Base-by-base conservation (phyloP, 2,888 invertebrate genomes). In the Muschampia plurimacula region DNA sequence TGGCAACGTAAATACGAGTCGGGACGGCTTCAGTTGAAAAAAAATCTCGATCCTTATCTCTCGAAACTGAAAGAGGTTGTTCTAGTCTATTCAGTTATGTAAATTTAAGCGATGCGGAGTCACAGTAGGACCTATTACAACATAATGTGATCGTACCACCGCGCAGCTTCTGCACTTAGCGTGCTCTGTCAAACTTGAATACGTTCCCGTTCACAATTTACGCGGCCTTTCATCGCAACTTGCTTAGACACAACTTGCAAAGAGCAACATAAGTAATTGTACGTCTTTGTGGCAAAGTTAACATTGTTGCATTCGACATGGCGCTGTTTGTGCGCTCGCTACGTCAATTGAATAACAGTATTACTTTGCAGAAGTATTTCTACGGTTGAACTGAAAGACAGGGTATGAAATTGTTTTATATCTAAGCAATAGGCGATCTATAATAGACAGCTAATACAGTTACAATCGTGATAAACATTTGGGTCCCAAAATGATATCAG, bases 131-230 rank as follows among this genome's bases (percentile, higher is more conserved):
- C 86, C 89, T 89, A 91, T 93, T 92, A 91, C 87, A 85, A 89
- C 84, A 89, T 91, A 91, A 92, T 91, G 89, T 90, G 89, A 92
- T 91, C 67, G 62, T 55, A 67, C 71, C 91, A 91, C 89, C 88
- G 87, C 85, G 80, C 80, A 84, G 81, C 87, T 86, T 88, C 84
- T 83, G 83, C 82, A 84, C 86, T 82, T 84, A 86, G 85, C 83
- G 85, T 81, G 83, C 84, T 84, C 83, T 86, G 86, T 84, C 87
- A 87, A 85, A 84, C 83, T 83, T 88, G 88, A 91, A 92, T 90
- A 86, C 88, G 83, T 88, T 84, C 84, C 86, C 86, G 85, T 87
- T 89, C 84, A 89, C 90, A 92, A 93, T 91, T 93, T 92, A 83
- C 85, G 83, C 84, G 85, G 85, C 87, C 86, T 92, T 92, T 92